Percentiles rank a stretch among this genome's conserved stretches.
Evolutionary conservation across 92 coral and sea anemone genomes (phyloP).

Genomic region (Parazoanthus swiftii): DNA sequence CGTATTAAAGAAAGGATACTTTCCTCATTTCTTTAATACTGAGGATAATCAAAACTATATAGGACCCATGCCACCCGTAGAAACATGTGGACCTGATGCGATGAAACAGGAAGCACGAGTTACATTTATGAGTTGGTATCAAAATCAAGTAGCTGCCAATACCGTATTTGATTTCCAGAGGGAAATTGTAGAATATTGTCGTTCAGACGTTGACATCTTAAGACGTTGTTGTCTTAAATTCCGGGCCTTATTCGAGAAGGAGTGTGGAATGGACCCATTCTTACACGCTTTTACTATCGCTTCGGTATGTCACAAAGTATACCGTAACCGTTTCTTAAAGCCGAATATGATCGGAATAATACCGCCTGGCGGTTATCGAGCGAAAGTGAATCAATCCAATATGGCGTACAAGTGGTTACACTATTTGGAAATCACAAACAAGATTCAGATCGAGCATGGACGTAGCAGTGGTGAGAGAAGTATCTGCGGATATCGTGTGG

Average conservation of each 20-base stretch:
- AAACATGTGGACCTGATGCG: too few relatives aligned
- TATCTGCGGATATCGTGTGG: constrained; percentile 4
- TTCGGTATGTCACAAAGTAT: neutral
- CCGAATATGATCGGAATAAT: neutral
- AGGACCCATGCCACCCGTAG: constrained; percentile 37
- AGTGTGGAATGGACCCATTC: too few relatives aligned
- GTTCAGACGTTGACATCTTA: neutral
- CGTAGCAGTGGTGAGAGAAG: constrained; percentile 13
- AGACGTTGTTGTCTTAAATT: neutral
- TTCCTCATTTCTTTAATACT: too few relatives aligned
- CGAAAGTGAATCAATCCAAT: neutral
- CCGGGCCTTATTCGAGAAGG: too few relatives aligned
- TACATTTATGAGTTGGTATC: too few relatives aligned
- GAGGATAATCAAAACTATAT: constrained; percentile 27
- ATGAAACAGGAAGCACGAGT: too few relatives aligned
- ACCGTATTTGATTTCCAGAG: too few relatives aligned
- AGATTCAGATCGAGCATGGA: neutral
- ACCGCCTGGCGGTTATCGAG: neutral
- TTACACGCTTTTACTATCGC: neutral
- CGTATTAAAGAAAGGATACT: neutral
- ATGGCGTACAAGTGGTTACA: neutral
- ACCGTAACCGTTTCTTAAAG: neutral
- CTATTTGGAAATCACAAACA: neutral
- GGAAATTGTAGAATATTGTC: neutral
- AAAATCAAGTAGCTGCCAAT: too few relatives aligned